Base-by-base conservation (phyloP, 2,797 vertebrate species). In the Falco berigora region DNA sequence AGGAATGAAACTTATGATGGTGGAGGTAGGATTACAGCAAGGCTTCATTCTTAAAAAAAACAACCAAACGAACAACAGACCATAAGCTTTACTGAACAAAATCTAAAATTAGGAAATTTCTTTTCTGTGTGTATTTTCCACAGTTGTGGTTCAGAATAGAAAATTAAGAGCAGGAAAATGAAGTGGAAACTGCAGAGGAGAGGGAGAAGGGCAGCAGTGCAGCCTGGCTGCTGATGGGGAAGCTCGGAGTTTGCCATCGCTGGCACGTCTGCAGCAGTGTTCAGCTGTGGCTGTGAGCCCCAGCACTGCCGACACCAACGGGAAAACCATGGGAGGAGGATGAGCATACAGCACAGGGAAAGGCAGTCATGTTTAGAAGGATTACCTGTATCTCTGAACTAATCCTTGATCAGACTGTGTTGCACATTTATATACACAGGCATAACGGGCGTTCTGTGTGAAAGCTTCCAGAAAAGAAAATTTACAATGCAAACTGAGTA, bases 281-380 rank as follows among this genome's bases (percentile, higher is more conserved):
- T 36, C 24, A 8, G n/a, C 52, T 5, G 1, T 1, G 25, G 52
- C 52, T 34, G 28, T 3, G 4, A 63, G 36, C 12, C 32, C 28
- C 20, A 8, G 28, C 63, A 9, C 20, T n/a, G 14, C 0, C 3
- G 52, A 25, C n/a, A 17, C 56, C 2, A 2, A 38, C 44, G 25
- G 10, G 52, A 46, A 49, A 64, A 61, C 12, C 20, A 46, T 6
- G 1, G 1, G 27, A 38, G 13, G 38, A 53, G 0, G 0, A 11
- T 5, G 16, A 49, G 38, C 72, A 63, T 5, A 1, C 10, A 12
- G 52, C 73, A 28, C 14, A 53, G 38, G 36, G 34, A 55, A 46
- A 53, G 10, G 16, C 14, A n/a, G 53, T 17, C 20, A 3, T 3
- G 20, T 34, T 55, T 23, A 17, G 23, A 28, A 71, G 21, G 19